Evolutionary conservation across 2,888 invertebrate genomes (phyloP).

Genomic region (Amblyteles armatorius): DNA sequence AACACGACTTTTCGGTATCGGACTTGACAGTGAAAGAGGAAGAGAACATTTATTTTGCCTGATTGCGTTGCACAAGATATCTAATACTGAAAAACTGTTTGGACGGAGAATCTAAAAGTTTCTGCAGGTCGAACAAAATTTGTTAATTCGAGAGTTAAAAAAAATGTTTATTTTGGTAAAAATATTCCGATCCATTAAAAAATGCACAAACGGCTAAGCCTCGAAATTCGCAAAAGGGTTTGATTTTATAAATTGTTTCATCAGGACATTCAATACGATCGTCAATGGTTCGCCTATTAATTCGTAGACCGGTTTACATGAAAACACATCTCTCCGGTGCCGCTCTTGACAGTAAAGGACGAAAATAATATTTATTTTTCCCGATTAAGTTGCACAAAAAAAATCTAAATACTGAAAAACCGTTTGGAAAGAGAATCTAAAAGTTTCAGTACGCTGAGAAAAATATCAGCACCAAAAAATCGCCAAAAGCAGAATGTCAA

Average conservation of each 20-base stretch:
- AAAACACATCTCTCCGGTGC: not conserved
- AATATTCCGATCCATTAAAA: not conserved
- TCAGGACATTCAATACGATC: conserved; percentile 1
- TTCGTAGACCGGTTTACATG: not conserved
- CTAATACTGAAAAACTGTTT: not conserved
- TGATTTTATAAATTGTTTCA: not conserved
- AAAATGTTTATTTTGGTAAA: conserved; percentile 1
- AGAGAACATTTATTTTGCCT: not conserved
- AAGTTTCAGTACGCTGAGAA: not conserved
- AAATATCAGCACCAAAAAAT: not conserved
- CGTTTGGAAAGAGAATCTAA: conserved; percentile 2
- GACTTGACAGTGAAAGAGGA: not conserved
- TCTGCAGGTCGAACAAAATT: not conserved
- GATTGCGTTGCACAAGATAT: not conserved
- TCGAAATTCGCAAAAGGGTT: conserved; percentile 12
- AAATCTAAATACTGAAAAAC: not conserved
- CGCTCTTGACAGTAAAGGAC: not conserved
- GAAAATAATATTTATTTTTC: not conserved
- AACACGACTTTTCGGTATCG: not conserved
- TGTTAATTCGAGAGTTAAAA: not conserved
- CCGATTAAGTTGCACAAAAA: not conserved
- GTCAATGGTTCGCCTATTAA: conserved; percentile 8
- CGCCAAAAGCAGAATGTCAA: not conserved
- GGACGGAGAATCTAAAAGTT: conserved; percentile 1
- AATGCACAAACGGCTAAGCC: not conserved